Evolutionary conservation across 1,140 invertebrate species (phyloP), one percentile per base, ranked within the genome.

Genomic region (Venustaconcha ellipsiformis): DNA sequence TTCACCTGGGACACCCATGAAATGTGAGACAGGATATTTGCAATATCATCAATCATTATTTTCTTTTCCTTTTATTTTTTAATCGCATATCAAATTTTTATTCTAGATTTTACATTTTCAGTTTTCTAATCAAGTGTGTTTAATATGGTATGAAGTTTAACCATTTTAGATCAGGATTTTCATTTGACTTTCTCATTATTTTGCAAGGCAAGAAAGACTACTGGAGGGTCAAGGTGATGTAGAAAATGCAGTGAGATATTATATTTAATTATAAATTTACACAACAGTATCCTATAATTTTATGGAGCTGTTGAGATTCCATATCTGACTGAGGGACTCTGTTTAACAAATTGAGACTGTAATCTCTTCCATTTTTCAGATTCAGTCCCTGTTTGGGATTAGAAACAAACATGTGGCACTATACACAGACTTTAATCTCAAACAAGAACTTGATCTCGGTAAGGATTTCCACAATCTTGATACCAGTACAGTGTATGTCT

Each of bases 311-410:
- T 48, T 11, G 37, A 48, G 37, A 48, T 6, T 48, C 37, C 37
- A 48, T 48, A 48, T 48, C 37, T 48, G 4, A 48, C 0, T 48
- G 6, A 48, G 37, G 37, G 37, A 48, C 37, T 48, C 37, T 8
- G 5, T 48, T 48, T 48, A 48, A 48, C n/a, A 14, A n/a, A n/a
- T 30, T 57, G 17, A n/a, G 2, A 48, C n/a, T 20, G 15, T 64
- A 23, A 18, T 30, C 8, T 14, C 23, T 64, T 64, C 30, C n/a
- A 56, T 67, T 58, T 63, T 17, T 55, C 48, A 88, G 86, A 70
- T 83, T 15, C 81, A 84, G 60, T 70, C 78, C 30, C 80, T 84
- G 56, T 87, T 88, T 84, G 86, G 85, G 17, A 72, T 86, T 5
- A 73, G 86, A 65, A 83, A 83, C 26, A 58, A 75, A 48, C 80